These are phyloP conservation scores for Colius striatus DNA, from an alignment of 2,113 vertebrate genomes.

Conservation along the genomic window DNA sequence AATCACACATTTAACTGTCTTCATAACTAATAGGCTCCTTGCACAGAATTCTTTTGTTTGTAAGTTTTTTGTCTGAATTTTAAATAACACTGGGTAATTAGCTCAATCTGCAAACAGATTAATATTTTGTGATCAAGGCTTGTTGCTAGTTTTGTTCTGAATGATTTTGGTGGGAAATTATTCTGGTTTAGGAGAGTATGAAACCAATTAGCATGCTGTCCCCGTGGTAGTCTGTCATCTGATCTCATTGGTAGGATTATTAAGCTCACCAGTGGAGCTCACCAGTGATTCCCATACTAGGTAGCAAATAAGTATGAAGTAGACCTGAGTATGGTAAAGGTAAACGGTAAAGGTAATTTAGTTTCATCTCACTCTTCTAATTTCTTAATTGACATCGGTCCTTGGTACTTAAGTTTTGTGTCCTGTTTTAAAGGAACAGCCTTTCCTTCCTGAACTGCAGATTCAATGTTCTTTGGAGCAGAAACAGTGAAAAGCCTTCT, in stretches of 20 bases:
- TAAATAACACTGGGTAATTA: background rate
- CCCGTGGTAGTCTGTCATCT: background rate
- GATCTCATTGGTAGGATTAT: background rate
- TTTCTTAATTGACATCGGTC: background rate
- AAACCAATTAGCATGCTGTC: background rate
- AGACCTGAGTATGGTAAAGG: background rate
- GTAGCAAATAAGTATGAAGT: background rate
- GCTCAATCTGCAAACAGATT: background rate
- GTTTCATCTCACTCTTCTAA: background rate
- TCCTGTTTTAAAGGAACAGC: background rate
- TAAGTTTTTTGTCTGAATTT: slow-evolving; percentile 12
- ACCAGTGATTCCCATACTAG: background rate
- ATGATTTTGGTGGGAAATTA: background rate
- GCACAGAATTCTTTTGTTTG: background rate
- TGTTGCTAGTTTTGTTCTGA: slow-evolving; percentile 21
- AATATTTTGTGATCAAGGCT: background rate
- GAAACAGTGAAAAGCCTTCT: background rate
- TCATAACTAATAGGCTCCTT: slow-evolving; percentile 14
- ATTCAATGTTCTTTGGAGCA: background rate
- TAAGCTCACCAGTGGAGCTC: background rate
- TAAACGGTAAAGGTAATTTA: background rate
- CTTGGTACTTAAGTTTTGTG: background rate
- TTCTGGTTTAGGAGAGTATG: slow-evolving; percentile 1
- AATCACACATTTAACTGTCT: background rate
- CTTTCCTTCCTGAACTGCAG: background rate